A percentile compares a stretch with the other conserved stretches of the same genome.
Conservation (phyloP, 1,140 invertebrate genomes). For the Schmidtea mediterranea region DNA sequence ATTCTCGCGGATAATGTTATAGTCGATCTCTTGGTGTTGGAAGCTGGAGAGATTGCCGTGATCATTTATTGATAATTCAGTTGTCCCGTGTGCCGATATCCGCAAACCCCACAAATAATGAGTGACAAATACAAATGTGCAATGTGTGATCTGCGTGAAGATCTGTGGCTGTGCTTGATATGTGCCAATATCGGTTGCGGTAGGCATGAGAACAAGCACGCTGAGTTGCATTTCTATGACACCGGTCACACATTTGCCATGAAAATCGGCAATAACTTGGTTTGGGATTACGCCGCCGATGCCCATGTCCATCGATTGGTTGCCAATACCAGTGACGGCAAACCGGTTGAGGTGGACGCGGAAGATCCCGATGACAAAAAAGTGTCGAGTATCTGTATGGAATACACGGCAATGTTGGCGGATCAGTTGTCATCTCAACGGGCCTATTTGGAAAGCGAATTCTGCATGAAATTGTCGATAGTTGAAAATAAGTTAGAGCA, state of each 20-base stretch:
- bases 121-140: constrained; percentile 51
- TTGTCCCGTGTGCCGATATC: constrained; percentile 30
- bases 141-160: constrained; percentile 46
- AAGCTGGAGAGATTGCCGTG: neutral
- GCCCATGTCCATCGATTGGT: constrained; percentile 86
- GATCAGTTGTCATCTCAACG: neutral
- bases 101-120: constrained; percentile 62
- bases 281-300: constrained; percentile 92
- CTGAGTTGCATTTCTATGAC: constrained; percentile 56
- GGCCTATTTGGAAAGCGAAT: neutral
- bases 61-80: constrained; percentile 11
- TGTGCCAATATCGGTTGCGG: constrained; percentile 94
- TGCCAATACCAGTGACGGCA: constrained; percentile 86
- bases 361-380: constrained; percentile 1
- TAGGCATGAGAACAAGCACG: constrained; percentile 43
- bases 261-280: constrained; percentile 54
- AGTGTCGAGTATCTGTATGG: neutral
- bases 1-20: too few species aligned
- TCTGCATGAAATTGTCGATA: neutral
- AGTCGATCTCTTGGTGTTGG: too few species aligned
- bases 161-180: constrained; percentile 90
- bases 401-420: neutral
- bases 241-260: constrained; percentile 88
- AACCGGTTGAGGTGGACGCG: constrained; percentile 38
- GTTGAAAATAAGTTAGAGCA: neutral